phyloP scores from a whole-genome alignment of 2,888 invertebrate species.

The Caenorhabditis auriculariae region DNA sequence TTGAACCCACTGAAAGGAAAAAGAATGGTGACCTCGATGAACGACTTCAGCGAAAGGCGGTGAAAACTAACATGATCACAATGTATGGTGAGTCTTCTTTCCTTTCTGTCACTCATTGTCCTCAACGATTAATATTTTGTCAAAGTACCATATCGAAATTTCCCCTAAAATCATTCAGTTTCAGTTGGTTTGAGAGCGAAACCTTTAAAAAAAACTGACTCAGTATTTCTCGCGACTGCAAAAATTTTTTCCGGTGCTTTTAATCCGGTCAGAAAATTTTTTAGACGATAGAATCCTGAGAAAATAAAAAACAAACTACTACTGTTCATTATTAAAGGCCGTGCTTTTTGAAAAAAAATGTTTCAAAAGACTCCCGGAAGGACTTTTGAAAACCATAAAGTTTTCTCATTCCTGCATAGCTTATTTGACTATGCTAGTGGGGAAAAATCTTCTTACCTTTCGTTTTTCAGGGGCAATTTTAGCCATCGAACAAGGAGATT shows the following conservation, averaged over 20 bases:
- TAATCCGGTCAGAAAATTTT: neutral
- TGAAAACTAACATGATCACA: constrained; percentile 53
- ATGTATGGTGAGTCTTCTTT: constrained; percentile 34
- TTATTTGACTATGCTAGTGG: neutral
- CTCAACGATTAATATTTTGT: no score
- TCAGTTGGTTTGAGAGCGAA: neutral
- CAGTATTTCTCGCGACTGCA: no score
- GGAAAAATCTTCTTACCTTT: neutral
- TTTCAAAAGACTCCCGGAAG: no score
- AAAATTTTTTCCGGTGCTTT: neutral
- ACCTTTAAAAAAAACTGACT: neutral
- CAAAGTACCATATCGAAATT: constrained; percentile 8
- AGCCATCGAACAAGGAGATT: constrained; percentile 91
- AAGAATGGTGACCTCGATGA: constrained; percentile 33
- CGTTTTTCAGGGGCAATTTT: constrained; percentile 71
- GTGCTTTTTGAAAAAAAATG: no score
- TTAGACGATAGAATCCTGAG: neutral
- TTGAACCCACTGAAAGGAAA: constrained; percentile 33
- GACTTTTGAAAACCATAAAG: neutral
- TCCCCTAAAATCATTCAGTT: constrained; percentile 3
- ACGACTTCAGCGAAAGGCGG: constrained; percentile 37
- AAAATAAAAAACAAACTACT: neutral
- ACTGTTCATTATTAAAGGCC: no score
- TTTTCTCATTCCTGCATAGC: neutral
- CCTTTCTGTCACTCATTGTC: neutral